Conservation (phyloP, 2,888 invertebrate species). For the Nyleta sp. region DNA sequence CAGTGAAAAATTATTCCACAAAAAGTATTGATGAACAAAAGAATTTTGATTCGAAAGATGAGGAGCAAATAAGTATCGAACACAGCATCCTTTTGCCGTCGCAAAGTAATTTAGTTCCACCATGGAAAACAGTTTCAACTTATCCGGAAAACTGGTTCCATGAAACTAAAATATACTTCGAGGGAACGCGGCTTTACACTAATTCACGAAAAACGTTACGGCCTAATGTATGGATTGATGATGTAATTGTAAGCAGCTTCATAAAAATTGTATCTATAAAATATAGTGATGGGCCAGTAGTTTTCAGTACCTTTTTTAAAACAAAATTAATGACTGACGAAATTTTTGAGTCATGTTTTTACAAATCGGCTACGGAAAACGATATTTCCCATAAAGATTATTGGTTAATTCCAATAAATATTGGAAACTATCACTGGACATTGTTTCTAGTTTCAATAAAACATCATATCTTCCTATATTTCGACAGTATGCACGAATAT, state of each 20-base stretch:
- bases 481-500: conserved; percentile 10
- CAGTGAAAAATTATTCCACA: no score
- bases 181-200: background rate
- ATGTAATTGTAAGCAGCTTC: background rate
- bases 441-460: conserved; percentile 3
- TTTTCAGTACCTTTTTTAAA: conserved; percentile 2
- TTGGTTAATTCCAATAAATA: conserved; percentile 19
- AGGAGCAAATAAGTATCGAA: background rate
- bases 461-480: background rate
- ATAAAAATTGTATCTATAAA: background rate
- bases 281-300: conserved; percentile 3
- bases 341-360: background rate
- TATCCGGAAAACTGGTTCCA: conserved; percentile 1
- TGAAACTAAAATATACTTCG: background rate
- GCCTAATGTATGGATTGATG: background rate
- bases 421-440: conserved; percentile 15
- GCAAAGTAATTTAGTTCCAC: background rate
- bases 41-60: no score
- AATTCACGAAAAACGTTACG: background rate
- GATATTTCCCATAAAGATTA: background rate
- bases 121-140: background rate
- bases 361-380: background rate
- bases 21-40: no score
- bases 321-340: background rate
- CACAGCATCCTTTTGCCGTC: background rate